Evolutionary conservation across 2,113 vertebrate genomes (phyloP), one percentile per base, ranked within the genome.

Genomic region (Tenrec ecaudatus): DNA sequence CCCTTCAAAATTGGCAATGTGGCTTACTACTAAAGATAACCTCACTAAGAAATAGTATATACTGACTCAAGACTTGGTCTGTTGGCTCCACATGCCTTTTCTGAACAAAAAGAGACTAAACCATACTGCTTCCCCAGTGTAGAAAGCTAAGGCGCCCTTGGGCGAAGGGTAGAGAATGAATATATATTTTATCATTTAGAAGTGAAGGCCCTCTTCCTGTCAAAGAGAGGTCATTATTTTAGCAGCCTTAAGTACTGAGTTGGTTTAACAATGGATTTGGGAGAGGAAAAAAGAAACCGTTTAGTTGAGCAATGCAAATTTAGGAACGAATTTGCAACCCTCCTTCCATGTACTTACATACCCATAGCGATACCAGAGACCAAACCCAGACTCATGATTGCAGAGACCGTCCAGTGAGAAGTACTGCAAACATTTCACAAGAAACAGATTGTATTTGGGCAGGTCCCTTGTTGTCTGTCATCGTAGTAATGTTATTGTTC

Each of bases 201-300:
- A 77, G 69, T 1, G 68, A 86, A 93, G 91, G 2, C n/a, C n/a
- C 22, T 86, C 31, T 36, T 68, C 14, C 60, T 90, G 43, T 47
- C 75, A 68, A 80, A 81, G 60, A 53, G n/a, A 68, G 23, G 11
- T 68, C 69, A 86, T 90, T 75, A 69, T 79, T 86, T 76, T 86
- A 80, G 25, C 71, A 85, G 66, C 43, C 20, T 14, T 15, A 64
- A 40, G 19, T 29, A 53, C 14, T 27, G 27, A 86, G 17, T n/a
- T 75, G 31, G 27, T 33, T 31, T 82, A 47, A 17, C 36, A 69
- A 88, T 85, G 20, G 19, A 84, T 33, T 73, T 40, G 9, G 36
- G 60, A 76, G 11, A 85, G 2, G 11, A 53, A 53, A 53, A 10
- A 5, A 47, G 10, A 47, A 47, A 47, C 5, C 76, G 9, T 79